Evolutionary conservation across 2,113 vertebrate genomes (phyloP).

Genomic region (Spea multiplicata): DNA sequence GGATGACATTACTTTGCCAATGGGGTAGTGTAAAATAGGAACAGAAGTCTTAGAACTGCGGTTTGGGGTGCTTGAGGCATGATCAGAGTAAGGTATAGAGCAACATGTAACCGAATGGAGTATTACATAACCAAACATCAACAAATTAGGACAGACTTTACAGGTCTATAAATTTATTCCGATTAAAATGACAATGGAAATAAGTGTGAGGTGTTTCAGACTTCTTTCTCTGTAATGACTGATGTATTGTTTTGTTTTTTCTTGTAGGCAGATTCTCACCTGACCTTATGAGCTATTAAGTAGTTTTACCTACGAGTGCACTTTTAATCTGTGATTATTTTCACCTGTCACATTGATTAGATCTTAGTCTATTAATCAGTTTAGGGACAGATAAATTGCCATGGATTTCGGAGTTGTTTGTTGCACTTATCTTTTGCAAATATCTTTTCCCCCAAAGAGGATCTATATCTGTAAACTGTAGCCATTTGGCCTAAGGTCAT

Average conservation of each 20-base stretch:
- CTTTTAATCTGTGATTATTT: constrained; percentile 14
- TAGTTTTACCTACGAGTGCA: constrained; percentile 6
- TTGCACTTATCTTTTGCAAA: background rate
- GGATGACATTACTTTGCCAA: too few species aligned
- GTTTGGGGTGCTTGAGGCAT: too few species aligned
- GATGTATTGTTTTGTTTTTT: constrained; percentile 3
- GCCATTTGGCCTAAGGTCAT: background rate
- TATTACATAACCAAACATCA: too few species aligned
- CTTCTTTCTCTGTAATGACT: background rate
- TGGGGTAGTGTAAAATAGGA: too few species aligned
- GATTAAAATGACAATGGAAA: too few species aligned
- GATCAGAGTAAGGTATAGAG: too few species aligned
- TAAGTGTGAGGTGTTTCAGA: too few species aligned
- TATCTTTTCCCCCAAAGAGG: background rate
- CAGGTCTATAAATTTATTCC: too few species aligned
- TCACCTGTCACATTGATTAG: constrained; percentile 21
- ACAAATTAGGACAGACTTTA: too few species aligned
- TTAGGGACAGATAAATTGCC: constrained; percentile 23
- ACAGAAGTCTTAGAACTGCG: too few species aligned
- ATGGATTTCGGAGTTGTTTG: constrained; percentile 22
- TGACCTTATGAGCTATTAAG: constrained; percentile 3
- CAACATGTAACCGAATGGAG: too few species aligned
- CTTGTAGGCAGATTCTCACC: background rate
- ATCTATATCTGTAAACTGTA: constrained; percentile 14
- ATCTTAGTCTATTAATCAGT: constrained; percentile 14